A percentile compares a stretch with the other conserved stretches of the same genome.
phyloP scores from a whole-genome alignment of 1,140 invertebrate species.

The Trachelipus rathkii region DNA sequence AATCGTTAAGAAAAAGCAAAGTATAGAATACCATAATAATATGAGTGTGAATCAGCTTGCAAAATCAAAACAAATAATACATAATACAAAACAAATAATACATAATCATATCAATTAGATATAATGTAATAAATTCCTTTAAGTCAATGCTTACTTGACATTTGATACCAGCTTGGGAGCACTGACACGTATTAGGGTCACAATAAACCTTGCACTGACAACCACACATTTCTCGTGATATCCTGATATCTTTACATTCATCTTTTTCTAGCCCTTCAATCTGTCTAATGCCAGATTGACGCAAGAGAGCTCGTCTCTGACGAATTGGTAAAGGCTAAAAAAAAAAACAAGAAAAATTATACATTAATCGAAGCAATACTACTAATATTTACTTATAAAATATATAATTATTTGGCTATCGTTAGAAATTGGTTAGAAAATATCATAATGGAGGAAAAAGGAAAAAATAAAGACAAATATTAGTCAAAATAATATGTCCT shows the following conservation, averaged over 20 bases:
- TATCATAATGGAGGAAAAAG: too few species aligned
- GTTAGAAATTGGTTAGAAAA: too few species aligned
- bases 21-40: not conserved
- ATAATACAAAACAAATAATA: too few species aligned
- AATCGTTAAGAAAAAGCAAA: too few species aligned
- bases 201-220: conserved; percentile 90
- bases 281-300: conserved; percentile 84
- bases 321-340: conserved; percentile 81
- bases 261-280: conserved; percentile 92
- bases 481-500: too few species aligned
- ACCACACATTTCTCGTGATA: conserved; percentile 89
- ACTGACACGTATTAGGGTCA: conserved; percentile 91
- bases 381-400: too few species aligned
- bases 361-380: too few species aligned
- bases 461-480: too few species aligned
- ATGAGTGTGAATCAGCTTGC: not conserved
- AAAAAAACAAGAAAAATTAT: conserved; percentile 2
- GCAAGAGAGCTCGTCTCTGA: conserved; percentile 76
- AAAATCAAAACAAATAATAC: conserved; percentile 27
- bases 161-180: conserved; percentile 89
- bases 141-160: conserved; percentile 65
- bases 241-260: conserved; percentile 85
- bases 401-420: too few species aligned
- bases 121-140: not conserved
- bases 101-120: conserved; percentile 27